Evolutionary conservation across 2,888 invertebrate genomes (phyloP), one percentile per base, ranked within the genome.

Genomic region (Syrista parreyssii): DNA sequence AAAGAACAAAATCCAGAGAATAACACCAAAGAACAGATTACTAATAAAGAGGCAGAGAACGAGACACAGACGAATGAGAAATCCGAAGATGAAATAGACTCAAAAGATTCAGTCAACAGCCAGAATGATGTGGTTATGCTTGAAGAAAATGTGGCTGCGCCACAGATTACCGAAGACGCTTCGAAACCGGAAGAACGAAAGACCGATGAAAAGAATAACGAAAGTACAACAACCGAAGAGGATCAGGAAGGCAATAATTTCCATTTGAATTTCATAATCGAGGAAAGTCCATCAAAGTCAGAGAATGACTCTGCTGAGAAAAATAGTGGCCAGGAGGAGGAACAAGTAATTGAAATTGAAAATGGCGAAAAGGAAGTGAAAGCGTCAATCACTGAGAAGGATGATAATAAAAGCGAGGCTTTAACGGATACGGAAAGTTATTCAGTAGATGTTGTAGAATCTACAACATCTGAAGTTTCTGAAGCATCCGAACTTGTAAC

Each of bases 401-500:
- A 87, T 77, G 84, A 84, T 12, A 12, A 71, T 6, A 83, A 82
- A 23, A 84, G 75, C 30, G 86, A 84, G 34, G 34, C 73, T 4
- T 78, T 77, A 77, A 86, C 81, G 9, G 84, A 84, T 1, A 81
- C 84, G 1, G 85, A 86, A 55, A 88, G 81, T 33, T 85, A 78
- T 68, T 86, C 87, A 11, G 85, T 84, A 4, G 87, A 88, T 32
- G 78, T 83, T 11, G 84, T 89, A n/a, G 90, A 89, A 78, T 88
- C 88, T 1, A 87, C 89, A 32, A 87, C 87, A 6, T 87, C 88
- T 4, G 90, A 89, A 73, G 68, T 84, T 15, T 83, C 85, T 9
- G 87, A 87, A 76, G 77, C 77, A 4, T 83, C 83, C 0, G 87
- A 85, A 36, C 35, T 23, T 35, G 23, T 74, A 35, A 35, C 74